Percentiles rank a stretch among this genome's conserved stretches.
phyloP scores from a whole-genome alignment of 2,113 vertebrate genomes.

The Erpornis zantholeuca region DNA sequence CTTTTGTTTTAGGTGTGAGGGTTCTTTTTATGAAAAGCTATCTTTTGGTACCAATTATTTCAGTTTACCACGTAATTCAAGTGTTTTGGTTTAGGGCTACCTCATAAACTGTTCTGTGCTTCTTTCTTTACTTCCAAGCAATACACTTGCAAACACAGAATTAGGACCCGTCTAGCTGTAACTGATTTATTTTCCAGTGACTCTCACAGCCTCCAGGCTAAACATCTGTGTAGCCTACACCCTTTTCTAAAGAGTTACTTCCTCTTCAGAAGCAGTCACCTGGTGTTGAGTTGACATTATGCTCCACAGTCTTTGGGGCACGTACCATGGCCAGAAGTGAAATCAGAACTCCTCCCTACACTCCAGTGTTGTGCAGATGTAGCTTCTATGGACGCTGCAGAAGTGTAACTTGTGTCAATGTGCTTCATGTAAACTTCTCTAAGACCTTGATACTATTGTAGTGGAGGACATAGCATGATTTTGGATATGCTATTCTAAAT shows the following conservation, averaged over 20 bases:
- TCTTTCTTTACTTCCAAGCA: background rate
- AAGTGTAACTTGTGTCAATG: background rate
- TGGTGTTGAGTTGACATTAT: background rate
- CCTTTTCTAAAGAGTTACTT: background rate
- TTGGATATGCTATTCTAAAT: background rate
- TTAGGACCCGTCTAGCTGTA: background rate
- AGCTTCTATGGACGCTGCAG: background rate
- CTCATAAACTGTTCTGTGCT: background rate
- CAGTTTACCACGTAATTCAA: background rate
- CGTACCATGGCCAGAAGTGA: background rate
- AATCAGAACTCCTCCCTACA: background rate
- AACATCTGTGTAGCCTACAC: conserved; percentile 28
- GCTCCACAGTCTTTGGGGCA: background rate
- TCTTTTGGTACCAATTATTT: background rate
- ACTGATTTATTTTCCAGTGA: background rate
- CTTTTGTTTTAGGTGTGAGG: background rate
- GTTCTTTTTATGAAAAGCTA: background rate
- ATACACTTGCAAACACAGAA: background rate
- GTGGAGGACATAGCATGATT: background rate
- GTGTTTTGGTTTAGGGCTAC: background rate
- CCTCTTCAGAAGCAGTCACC: conserved; percentile 9
- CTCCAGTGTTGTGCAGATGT: background rate
- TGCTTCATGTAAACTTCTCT: background rate
- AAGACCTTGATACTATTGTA: background rate
- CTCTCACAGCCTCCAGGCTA: background rate